Evolutionary conservation across 2,113 vertebrate species (phyloP), one percentile per base, ranked within the genome.

Genomic region (Aegotheles bennettii): DNA sequence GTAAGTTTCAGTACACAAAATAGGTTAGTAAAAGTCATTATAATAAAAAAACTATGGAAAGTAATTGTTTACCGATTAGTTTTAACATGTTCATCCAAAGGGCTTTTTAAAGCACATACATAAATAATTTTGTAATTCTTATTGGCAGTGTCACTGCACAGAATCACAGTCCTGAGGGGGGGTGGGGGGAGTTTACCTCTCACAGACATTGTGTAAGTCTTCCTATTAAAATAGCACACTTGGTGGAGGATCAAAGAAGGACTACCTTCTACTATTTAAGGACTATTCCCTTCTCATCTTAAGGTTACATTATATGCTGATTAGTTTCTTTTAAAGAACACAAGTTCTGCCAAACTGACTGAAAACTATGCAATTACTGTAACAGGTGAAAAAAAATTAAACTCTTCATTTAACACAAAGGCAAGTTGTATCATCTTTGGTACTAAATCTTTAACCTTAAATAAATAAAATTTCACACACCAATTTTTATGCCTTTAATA

Each of bases 151-250:
- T 54, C 71, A 67, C 31, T 35, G 42, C 23, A 57, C 6, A 74
- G 29, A 87, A 77, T 59, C 53, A 38, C 10, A 67, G 35, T 6
- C 25, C 70, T 16, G 9, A 6, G 2, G 2, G 1, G 7, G 2
- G 2, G 1, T 4, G 0, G 10, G 0, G 1, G 6, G 12, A 6
- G 5, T 11, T 57, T 45, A 63, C 25, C 7, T 82, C 60, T 87
- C 45, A 38, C 13, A 84, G 17, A 5, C 38, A 51, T 17, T 63
- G 17, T 6, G 5, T 25, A 79, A 42, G 7, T 68, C 36, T 53
- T 74, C 31, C 47, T 8, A 82, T 28, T 84, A 67, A 82, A 84
- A 75, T 1, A 68, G 8, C n/a, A 56, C 16, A 68, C 11, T 11
- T 45, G 7, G 21, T 63, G 43, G 5, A 88, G 21, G 28, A 93